Percentiles rank a stretch among this genome's conserved stretches.
Conservation (phyloP, 1,140 invertebrate species). For the Idris sp. region DNA sequence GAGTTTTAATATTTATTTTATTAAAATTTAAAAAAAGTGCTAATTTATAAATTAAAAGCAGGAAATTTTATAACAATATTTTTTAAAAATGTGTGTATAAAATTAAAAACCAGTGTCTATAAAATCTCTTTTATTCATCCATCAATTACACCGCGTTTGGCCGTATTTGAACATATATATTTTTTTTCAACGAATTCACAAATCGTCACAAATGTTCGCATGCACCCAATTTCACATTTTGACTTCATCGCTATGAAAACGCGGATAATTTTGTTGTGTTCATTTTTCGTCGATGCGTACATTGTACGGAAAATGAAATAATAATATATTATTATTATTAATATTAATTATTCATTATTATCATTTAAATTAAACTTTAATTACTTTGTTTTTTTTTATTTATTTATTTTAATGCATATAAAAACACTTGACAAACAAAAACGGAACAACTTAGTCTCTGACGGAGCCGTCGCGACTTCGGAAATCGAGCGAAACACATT, state of each 20-base stretch:
- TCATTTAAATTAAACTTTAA: conserved; percentile 74
- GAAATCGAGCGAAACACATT: conserved; percentile 26
- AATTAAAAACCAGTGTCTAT: conserved; percentile 60
- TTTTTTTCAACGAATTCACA: conserved; percentile 6
- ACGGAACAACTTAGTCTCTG: conserved; percentile 77
- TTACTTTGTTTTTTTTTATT: too few relatives aligned
- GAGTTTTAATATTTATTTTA: too few relatives aligned
- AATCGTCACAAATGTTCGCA: conserved; percentile 63
- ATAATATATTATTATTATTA: conserved; percentile 72
- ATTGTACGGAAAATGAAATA: conserved; percentile 73
- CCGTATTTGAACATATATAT: conserved; percentile 13
- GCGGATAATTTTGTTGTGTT: conserved; percentile 37
- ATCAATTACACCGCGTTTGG: conserved; percentile 70
- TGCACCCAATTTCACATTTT: conserved; percentile 68
- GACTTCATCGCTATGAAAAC: conserved; percentile 57
- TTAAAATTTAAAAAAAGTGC: too few relatives aligned
- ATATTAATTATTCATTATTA: conserved; percentile 67
- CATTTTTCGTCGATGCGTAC: conserved; percentile 66
- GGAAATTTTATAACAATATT: too few relatives aligned
- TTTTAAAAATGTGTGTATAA: conserved; percentile 4
- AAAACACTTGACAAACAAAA: conserved; percentile 78
- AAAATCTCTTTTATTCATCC: conserved; percentile 74
- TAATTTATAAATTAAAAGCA: too few relatives aligned
- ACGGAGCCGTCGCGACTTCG: conserved; percentile 64
- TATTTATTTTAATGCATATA: conserved; percentile 71